phyloP scores from a whole-genome alignment of 2,113 vertebrate genomes.

The Python bivittatus region DNA sequence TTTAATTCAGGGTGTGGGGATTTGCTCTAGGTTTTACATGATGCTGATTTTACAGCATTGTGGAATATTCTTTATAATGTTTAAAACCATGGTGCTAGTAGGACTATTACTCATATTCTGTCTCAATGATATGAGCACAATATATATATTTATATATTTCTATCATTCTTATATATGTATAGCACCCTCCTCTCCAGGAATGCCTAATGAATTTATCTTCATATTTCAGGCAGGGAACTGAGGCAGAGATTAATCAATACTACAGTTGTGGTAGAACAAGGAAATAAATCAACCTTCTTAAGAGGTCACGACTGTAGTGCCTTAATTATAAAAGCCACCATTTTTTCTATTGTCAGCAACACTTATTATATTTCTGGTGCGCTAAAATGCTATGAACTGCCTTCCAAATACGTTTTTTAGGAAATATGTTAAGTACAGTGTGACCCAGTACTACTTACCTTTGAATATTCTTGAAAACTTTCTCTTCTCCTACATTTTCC shows the following conservation, averaged over 20 bases:
- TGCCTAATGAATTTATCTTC: slow-evolving; percentile 26
- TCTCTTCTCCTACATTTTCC: not conserved
- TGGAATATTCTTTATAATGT: no score
- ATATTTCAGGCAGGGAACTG: slow-evolving; percentile 15
- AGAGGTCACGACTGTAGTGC: slow-evolving; percentile 24
- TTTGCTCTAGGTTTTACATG: no score
- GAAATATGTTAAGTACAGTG: not conserved
- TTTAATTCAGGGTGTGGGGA: no score
- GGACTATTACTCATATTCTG: not conserved
- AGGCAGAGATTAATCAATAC: slow-evolving; percentile 13
- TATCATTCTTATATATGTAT: not conserved
- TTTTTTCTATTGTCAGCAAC: slow-evolving; percentile 14
- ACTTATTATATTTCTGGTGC: not conserved
- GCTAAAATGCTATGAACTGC: slow-evolving; percentile 2
- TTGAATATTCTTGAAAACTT: not conserved
- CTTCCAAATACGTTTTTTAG: not conserved
- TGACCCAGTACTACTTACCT: not conserved
- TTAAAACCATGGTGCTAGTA: not conserved
- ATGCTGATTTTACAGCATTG: no score
- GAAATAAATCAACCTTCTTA: slow-evolving; percentile 23
- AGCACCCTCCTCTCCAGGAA: not conserved
- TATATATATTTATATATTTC: not conserved
- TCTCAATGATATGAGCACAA: no score
- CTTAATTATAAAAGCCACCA: slow-evolving; percentile 30
- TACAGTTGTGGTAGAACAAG: slow-evolving; percentile 26